Base-by-base conservation (phyloP, 1,140 invertebrate genomes). In the Parasteatoda tepidariorum region DNA sequence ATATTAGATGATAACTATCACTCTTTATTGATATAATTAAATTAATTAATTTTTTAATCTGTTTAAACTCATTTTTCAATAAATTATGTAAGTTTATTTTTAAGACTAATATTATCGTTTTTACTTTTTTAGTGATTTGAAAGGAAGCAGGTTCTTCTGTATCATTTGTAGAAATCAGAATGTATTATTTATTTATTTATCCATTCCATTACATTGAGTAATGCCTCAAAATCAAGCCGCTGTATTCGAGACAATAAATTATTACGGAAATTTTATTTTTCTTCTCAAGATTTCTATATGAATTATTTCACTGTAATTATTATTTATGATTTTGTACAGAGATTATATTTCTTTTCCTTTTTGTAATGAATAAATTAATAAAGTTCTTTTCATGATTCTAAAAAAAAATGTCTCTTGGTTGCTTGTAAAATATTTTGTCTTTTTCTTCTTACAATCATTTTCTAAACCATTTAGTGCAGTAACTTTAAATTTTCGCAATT, bases 121-220 rank as follows among this genome's bases (percentile, higher is more conserved):
- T n/a, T n/a, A n/a, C n/a, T n/a, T n/a, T n/a, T n/a, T n/a, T n/a
- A n/a, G n/a, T n/a, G n/a, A n/a, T n/a, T n/a, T n/a, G n/a, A 48
- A 18, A 48, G 18, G 38, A 48, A 48, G 38, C 38, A 13, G 38
- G 38, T 48, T 48, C 38, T 48, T 48, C 38, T 48, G 18, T 4
- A 9, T 2, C 9, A 48, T 2, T 18, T 48, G 38, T 48, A 48
- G 38, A 48, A 48, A 48, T 48, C 18, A 48, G 38, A 1, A 13
- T 73, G 26, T 73, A 34, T 73, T 57, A 73, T 73, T 73, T 73
- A 73, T 73, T 73, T 73, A 73, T 73, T 73, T 73, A 73, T 73
- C 48, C 57, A 57, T 73, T 28, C 57, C 48, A 73, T 59, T 33
- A 33, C 62, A 28, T 48, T 70, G 34, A 70, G 67, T 13, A 33